These are phyloP conservation scores for Notarius lentiginosus DNA, from an alignment of 2,113 vertebrate genomes.

Conservation along the genomic window DNA sequence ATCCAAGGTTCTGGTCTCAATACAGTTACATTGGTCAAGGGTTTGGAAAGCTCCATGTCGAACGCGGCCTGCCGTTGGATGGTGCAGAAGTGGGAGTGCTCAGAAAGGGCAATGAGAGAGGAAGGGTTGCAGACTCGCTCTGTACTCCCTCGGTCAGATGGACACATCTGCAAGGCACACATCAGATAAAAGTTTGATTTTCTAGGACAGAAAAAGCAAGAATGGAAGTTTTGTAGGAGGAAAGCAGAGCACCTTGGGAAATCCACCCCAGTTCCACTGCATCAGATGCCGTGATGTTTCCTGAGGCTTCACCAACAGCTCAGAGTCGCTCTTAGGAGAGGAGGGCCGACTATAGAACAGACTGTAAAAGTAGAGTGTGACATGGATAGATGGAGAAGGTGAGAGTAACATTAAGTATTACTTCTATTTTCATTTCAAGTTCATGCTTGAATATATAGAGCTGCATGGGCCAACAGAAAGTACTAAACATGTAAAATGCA, in stretches of 20 bases:
- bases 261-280: conserved; percentile 91
- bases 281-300: conserved; percentile 76
- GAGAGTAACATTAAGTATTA: background rate
- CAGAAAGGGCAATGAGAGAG: conserved; percentile 30
- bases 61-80: conserved; percentile 74
- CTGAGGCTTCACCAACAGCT: conserved; percentile 76
- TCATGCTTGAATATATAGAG: background rate
- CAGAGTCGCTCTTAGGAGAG: conserved; percentile 90
- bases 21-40: conserved; percentile 60
- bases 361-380: conserved; percentile 50
- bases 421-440: background rate
- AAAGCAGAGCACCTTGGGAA: conserved; percentile 77
- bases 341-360: conserved; percentile 59
- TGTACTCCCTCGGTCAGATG: conserved; percentile 56
- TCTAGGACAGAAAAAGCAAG: background rate
- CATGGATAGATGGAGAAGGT: background rate
- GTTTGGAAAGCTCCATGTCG: conserved; percentile 57
- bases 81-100: conserved; percentile 67
- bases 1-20: conserved; percentile 69
- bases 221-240: background rate
- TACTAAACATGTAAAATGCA: background rate
- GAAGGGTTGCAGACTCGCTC: conserved; percentile 50
- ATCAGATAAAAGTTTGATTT: background rate
- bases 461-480: background rate
- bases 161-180: conserved; percentile 58